Base-by-base conservation (phyloP, 2,888 invertebrate species). In the Synergus itoensis region DNA sequence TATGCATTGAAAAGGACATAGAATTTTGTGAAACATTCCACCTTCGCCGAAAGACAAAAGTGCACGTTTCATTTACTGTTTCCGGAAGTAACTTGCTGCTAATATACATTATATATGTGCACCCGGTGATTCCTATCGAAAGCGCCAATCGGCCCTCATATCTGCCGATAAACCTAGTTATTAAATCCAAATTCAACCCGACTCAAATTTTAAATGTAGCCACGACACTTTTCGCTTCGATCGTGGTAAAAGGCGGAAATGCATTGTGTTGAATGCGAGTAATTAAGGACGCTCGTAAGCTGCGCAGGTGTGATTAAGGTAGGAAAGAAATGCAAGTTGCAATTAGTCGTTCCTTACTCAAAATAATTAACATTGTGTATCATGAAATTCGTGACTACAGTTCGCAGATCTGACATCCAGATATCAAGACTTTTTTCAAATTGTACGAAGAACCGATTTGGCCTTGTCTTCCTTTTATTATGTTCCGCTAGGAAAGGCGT, bases 11-110 rank as follows among this genome's bases (percentile, higher is more conserved):
- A 87, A 86, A 79, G 77, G 79, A 78, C 75, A 78, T 57, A 62
- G 18, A n/a, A 53, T 53, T 53, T 2, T 8, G n/a, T 53, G 48
- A 53, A 53, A 21, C 81, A 78, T 80, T 78, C 12, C 78, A 85
- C 83, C 80, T 80, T 82, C 86, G 12, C 14, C 85, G 85, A 85
- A 84, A 86, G 83, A 80, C 85, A 84, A 76, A 83, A 78, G 77
- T 67, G 64, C 64, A 77, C 75, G 75, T 79, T 81, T 83, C 82
- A 80, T 78, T 80, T 69, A 79, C 60, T 80, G 21, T 82, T 82
- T 84, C 82, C 84, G 84, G 63, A 84, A 80, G 45, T 43, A 53
- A 48, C 60, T 62, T 62, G 64, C 79, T 36, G 36, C 5, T 36
- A 36, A 36, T 36, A 36, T 5, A 36, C 5, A 36, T 36, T 36